A percentile compares a stretch with the other conserved stretches of the same genome.
Evolutionary conservation across 2,113 vertebrate genomes (phyloP).

Genomic region (Glareola pratincola): DNA sequence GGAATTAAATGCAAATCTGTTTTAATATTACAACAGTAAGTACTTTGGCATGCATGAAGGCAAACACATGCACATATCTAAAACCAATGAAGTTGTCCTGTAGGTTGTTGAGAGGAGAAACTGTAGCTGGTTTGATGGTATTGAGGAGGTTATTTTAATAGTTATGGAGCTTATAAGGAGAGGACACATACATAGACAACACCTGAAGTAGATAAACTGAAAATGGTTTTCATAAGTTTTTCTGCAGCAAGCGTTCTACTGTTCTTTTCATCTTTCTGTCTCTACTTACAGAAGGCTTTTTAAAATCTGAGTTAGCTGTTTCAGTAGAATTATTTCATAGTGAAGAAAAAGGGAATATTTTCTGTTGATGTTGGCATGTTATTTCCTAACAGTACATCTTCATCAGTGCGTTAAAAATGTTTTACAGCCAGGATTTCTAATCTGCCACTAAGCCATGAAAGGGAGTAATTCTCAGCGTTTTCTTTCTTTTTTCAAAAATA

Average conservation of each 20-base stretch:
- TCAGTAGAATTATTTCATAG: background rate
- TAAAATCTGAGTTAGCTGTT: background rate
- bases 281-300: background rate
- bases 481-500: background rate
- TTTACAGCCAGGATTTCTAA: background rate
- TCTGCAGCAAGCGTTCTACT: background rate
- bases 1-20: background rate
- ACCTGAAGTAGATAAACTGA: background rate
- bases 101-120: background rate
- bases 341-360: background rate
- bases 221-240: background rate
- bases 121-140: background rate
- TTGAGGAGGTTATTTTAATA: background rate
- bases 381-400: background rate
- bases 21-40: background rate
- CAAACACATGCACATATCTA: background rate
- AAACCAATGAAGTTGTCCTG: background rate
- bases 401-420: background rate
- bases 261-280: background rate
- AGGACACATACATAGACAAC: background rate
- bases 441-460: background rate
- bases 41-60: background rate
- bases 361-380: background rate
- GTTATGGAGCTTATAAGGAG: background rate
- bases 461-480: background rate